Evolutionary conservation across 2,113 vertebrate species (phyloP), one percentile per base, ranked within the genome.

Genomic region (Nyctibius bracteatus): DNA sequence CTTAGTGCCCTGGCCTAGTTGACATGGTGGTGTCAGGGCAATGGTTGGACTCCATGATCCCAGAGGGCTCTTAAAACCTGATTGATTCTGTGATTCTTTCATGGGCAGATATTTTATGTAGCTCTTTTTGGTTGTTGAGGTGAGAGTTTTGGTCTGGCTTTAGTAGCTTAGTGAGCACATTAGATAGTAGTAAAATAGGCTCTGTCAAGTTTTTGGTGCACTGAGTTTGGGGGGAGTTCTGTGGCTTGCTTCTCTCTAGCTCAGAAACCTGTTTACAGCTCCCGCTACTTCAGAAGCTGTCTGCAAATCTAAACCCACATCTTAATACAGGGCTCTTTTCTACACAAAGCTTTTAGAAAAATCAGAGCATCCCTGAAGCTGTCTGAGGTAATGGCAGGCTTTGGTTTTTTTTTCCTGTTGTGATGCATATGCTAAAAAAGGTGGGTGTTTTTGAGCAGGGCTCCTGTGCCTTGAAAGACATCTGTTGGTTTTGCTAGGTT

Each of bases 91-190:
- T n/a, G n/a, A n/a, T n/a, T 41, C 15, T 35, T 55, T 41, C 7
- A 14, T 8, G 6, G 37, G 5, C 1, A 5, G 62, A 5, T 19
- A 5, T 2, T 63, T 9, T 25, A 2, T 5, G 2, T 31, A 14
- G 30, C 21, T 10, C 10, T 44, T 65, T 70, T 46, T 14, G 17
- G 43, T 3, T 35, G 21, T 19, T 59, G 22, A 37, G 33, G 11
- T 5, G 11, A 39, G 19, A 58, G 20, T 15, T 41, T 15, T 39
- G 24, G 5, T 30, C 13, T 61, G 22, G 20, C 7, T 55, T 41
- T 13, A 28, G 35, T 2, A 59, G 37, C 9, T 66, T 31, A 5
- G 12, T 33, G 18, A n/a, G n/a, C 6, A 9, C 3, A 0, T 13
- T 37, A 1, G 22, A 3, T 12, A 7, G 12, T 5, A 8, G 7